A percentile compares a stretch with the other conserved stretches of the same genome.
Evolutionary conservation across 2,888 invertebrate species (phyloP).

Genomic region (Apeira syringaria): DNA sequence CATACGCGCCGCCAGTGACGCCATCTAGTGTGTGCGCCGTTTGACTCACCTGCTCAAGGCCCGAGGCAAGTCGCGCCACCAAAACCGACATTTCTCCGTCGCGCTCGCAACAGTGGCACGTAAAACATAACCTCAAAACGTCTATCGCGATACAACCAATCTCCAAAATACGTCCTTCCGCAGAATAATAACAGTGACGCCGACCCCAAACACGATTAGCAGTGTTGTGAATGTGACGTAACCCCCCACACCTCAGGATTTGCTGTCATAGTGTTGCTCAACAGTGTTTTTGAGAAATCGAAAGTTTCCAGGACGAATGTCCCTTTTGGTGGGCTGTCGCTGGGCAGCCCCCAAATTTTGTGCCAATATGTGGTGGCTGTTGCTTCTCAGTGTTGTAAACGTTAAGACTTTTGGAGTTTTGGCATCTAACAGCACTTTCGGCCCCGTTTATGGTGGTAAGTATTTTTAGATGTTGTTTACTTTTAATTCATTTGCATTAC

Average conservation of each 20-base stretch:
- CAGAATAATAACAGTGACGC: conserved; percentile 62
- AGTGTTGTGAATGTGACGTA: conserved; percentile 58
- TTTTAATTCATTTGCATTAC: conserved; percentile 14
- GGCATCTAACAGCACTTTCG: conserved; percentile 58
- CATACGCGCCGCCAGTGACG: conserved; percentile 51
- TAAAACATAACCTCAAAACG: conserved; percentile 80
- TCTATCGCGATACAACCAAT: conserved; percentile 61
- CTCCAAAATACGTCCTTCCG: conserved; percentile 64
- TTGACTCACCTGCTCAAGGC: conserved; percentile 66
- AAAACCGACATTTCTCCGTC: conserved; percentile 66
- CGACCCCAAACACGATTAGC: conserved; percentile 42
- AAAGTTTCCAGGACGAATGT: conserved; percentile 77
- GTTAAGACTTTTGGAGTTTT: conserved; percentile 66
- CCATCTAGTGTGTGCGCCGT: conserved; percentile 65
- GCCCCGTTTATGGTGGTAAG: conserved; percentile 63
- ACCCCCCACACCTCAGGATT: conserved; percentile 43
- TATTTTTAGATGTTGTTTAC: conserved; percentile 33
- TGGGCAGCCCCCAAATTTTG: conserved; percentile 79
- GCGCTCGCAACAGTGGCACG: conserved; percentile 79
- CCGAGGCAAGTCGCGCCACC: conserved; percentile 49
- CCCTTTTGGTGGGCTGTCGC: conserved; percentile 80
- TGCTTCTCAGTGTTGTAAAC: conserved; percentile 74
- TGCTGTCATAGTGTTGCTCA: conserved; percentile 52
- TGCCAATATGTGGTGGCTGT: conserved; percentile 81
- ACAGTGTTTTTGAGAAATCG: conserved; percentile 68